Base-by-base conservation (phyloP, 2,888 invertebrate species). In the Machimus atricapillus region DNA sequence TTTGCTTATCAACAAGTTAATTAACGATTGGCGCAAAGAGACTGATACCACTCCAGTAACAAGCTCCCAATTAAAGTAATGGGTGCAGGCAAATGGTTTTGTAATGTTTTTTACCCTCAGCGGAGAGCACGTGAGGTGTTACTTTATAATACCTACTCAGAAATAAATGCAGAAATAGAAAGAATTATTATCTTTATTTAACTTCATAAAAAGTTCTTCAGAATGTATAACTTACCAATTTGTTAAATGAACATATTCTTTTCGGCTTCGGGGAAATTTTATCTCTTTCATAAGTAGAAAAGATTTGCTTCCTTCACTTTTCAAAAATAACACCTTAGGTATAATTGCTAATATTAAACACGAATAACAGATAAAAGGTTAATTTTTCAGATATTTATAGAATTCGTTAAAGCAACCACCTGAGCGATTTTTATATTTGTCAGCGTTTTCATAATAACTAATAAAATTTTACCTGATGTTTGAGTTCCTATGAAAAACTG, bases 1-100 rank as follows among this genome's bases (percentile, higher is more conserved):
- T 74, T 74, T 85, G 66, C 82, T 83, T 83, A 83, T 83, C 82
- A 74, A 74, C 43, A 16, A 74, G 43, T 40, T 85, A 85, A 85
- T 85, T 85, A 85, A 34, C 74, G 74, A 85, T 85, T 85, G 83
- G 19, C 66, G 23, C 12, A 66, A 83, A 66, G 46, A 85, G 74
- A 31, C 43, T 23, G 43, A 73, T 43, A 83, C 23, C 85, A 40
- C 31, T 85, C n/a, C 46, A 85, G 43, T 27, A 27, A 74, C 43
- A 43, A 74, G 27, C 27, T 31, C 31, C 73, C 74, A 85, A 85
- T 85, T 85, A 85, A 85, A 43, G 46, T 85, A 85, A 85, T 74
- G 74, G 74, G 43, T 52, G 27, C 37, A 66, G 12, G 40, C 58
- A 82, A 82, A 82, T 82, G 82, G 82, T 82, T n/a, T 82, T 82